Conservation (phyloP, 2,797 vertebrate genomes). For the Neopelma chrysocephalum region DNA sequence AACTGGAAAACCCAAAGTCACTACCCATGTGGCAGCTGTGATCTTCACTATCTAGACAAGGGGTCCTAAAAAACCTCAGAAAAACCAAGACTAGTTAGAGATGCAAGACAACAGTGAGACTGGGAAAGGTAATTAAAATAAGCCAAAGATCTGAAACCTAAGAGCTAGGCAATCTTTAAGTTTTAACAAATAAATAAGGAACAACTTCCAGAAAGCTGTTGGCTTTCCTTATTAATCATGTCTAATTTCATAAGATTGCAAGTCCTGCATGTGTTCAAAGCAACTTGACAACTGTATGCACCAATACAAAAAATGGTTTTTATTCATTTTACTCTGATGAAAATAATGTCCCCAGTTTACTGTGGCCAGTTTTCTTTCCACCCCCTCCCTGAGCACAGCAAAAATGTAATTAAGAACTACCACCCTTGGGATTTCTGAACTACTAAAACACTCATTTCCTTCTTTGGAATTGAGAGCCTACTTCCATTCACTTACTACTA, state of each 20-base stretch:
- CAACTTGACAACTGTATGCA: not conserved
- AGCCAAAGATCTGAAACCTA: not conserved
- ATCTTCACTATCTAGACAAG: not conserved
- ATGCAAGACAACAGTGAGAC: not conserved
- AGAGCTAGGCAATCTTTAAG: not conserved
- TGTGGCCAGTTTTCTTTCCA: not conserved
- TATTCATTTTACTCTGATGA: not conserved
- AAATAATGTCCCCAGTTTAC: not conserved
- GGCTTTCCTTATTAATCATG: not conserved
- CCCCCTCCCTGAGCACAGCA: not conserved
- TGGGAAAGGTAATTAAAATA: not conserved
- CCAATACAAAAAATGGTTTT: not conserved
- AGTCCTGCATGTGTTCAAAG: not conserved
- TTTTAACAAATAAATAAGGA: not conserved
- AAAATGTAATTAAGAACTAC: not conserved
- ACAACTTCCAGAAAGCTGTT: not conserved
- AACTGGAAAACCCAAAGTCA: not conserved
- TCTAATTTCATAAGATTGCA: not conserved
- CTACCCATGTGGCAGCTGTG: not conserved
- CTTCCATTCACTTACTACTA: not conserved
- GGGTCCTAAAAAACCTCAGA: not conserved
- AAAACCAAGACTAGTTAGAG: not conserved
- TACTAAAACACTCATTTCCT: not conserved
- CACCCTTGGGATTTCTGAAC: not conserved
- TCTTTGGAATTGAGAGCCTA: not conserved